Evolutionary conservation across 2,797 vertebrate genomes (phyloP).

Genomic region (Characodon lateralis): DNA sequence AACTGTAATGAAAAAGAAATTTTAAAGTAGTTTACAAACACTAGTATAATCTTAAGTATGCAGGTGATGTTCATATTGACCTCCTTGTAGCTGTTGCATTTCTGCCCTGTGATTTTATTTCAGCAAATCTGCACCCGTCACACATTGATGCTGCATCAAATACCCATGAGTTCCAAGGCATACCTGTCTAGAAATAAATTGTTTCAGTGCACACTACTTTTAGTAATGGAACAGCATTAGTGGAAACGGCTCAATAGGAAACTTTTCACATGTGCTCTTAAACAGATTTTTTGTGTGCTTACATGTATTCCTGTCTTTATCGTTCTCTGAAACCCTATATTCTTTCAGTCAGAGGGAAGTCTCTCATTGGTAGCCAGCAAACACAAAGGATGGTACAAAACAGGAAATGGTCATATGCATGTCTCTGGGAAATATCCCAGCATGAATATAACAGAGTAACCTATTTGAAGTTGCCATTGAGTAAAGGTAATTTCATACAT

Average conservation of each 20-base stretch:
- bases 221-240: neutral
- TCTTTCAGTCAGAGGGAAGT: slow-evolving; percentile 19
- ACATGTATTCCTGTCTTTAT: neutral
- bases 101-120: neutral
- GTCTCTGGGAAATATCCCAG: slow-evolving; percentile 19
- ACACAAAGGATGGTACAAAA: slow-evolving; percentile 16
- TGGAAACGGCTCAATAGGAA: neutral
- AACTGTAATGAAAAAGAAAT: too few relatives aligned
- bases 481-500: slow-evolving; percentile 9
- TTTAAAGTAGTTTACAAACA: neutral
- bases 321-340: slow-evolving; percentile 10
- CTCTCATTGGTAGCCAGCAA: slow-evolving; percentile 30
- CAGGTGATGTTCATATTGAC: neutral
- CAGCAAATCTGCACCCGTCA: neutral
- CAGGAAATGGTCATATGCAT: slow-evolving; percentile 28
- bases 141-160: neutral
- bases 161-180: neutral
- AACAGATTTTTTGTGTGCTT: slow-evolving; percentile 9
- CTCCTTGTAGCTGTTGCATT: neutral
- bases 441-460: neutral
- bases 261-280: neutral
- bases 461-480: neutral
- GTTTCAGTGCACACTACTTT: neutral
- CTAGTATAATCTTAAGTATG: neutral
- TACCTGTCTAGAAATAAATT: neutral